Percentiles rank a stretch among this genome's conserved stretches.
Evolutionary conservation across 2,113 vertebrate species (phyloP).

Genomic region (Guaruba guarouba): DNA sequence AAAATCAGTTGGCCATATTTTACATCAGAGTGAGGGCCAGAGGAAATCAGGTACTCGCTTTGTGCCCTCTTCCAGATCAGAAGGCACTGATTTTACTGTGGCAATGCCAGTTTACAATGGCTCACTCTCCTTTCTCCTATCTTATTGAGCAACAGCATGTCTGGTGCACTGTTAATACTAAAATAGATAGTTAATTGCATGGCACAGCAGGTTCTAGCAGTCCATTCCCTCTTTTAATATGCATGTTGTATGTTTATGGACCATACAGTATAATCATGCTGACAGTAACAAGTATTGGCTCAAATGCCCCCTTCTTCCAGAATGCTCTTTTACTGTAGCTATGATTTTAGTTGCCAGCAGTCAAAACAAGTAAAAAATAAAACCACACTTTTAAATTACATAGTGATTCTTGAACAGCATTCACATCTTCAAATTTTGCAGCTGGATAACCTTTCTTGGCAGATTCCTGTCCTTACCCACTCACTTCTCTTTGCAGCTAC

Average conservation of each 20-base stretch:
- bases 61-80: neutral
- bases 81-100: neutral
- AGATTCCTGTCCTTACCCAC: neutral
- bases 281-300: neutral
- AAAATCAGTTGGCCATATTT: neutral
- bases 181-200: neutral
- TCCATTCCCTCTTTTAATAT: neutral
- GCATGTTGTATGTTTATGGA: neutral
- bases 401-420: neutral
- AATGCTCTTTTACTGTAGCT: neutral
- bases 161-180: neutral
- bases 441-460: neutral
- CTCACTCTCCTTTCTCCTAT: neutral
- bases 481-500: neutral
- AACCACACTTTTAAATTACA: neutral
- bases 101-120: neutral
- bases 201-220: neutral
- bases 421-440: neutral
- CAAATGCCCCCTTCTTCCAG: neutral
- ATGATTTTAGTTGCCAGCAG: neutral
- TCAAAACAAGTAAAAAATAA: neutral
- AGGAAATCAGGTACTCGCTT: neutral
- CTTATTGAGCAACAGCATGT: neutral
- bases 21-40: neutral
- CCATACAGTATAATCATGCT: neutral